Evolutionary conservation across 2,888 invertebrate genomes (phyloP), one percentile per base, ranked within the genome.

Genomic region (Sesia apiformis): DNA sequence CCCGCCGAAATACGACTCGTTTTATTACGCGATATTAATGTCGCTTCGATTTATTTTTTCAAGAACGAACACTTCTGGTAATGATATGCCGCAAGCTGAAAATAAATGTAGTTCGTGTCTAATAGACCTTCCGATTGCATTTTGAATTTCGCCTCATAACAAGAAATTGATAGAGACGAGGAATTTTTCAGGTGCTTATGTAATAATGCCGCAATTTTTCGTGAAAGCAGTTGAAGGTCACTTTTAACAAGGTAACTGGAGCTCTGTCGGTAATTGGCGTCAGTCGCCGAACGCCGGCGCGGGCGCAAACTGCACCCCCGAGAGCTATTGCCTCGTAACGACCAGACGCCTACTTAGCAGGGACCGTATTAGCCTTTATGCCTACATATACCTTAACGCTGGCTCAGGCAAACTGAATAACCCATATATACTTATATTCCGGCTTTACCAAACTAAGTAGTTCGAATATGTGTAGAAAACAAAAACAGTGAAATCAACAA

Each of bases 311-410:
- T 62, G 67, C 69, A 66, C 74, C 74, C 74, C 63, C 60, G 72
- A 70, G 76, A 64, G 70, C 69, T 67, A 75, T 76, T 63, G 63
- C 63, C 68, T 62, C 65, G 23, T 72, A 72, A 76, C 74, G 70
- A 73, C 69, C 63, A 63, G 64, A 59, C 60, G 60, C 62, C 63
- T 42, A 62, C 61, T 64, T 64, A 23, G 23, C 23, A 23, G 23
- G 23, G 23, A 23, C 23, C 23, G 23, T 23, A 23, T 23, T 23
- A 23, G 23, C 23, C 23, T 23, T 23, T 23, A 23, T 23, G 2
- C 23, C 1, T 23, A 23, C 23, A 23, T 23, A 23, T 23, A 23
- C 23, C 23, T 23, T 23, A 23, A 23, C 23, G 23, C 23, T 23
- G 23, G 23, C 23, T 23, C 23, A 23, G 23, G 1, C 23, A 23